Percentiles rank a stretch among this genome's conserved stretches.
phyloP scores from a whole-genome alignment of 2,888 invertebrate genomes.

The Drosophila hamatofila region DNA sequence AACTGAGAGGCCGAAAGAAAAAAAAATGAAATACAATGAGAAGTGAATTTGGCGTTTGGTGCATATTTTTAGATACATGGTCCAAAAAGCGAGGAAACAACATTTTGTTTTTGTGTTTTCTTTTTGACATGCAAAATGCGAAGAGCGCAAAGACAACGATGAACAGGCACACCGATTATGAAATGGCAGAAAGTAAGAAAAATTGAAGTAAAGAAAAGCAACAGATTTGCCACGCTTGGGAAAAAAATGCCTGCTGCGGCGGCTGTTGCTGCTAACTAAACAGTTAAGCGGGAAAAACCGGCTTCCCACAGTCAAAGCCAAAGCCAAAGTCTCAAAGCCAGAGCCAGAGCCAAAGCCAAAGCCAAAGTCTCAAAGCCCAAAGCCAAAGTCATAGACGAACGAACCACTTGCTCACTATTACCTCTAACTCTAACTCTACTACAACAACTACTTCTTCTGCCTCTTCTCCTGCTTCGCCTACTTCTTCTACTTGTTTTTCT shows the following conservation, averaged over 20 bases:
- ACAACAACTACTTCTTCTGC: background rate
- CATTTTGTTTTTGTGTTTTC: background rate
- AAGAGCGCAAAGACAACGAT: constrained; percentile 35
- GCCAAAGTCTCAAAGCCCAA: constrained; percentile 14
- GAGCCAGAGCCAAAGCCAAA: background rate
- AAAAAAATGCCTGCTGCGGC: constrained; percentile 31
- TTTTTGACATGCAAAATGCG: constrained; percentile 78
- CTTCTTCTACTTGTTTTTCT: constrained; percentile 12
- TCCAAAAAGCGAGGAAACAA: constrained; percentile 18
- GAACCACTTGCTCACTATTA: constrained; percentile 51
- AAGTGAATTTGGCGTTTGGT: constrained; percentile 32
- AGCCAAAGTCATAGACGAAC: constrained; percentile 39
- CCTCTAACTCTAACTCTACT: background rate
- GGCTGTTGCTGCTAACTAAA: constrained; percentile 18
- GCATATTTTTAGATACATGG: constrained; percentile 69
- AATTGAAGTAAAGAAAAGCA: constrained; percentile 31
- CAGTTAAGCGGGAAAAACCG: constrained; percentile 66
- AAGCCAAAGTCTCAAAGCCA: constrained; percentile 21
- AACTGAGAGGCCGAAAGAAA: background rate
- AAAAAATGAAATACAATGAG: constrained; percentile 27
- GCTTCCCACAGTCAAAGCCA: constrained; percentile 46
- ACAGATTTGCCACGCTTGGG: constrained; percentile 58
- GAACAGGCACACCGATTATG: constrained; percentile 57
- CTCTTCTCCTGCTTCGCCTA: background rate
- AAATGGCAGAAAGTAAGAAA: constrained; percentile 48